These are phyloP conservation scores for Pseudomyrmex cubaensis DNA, from an alignment of 1,140 invertebrate species.

Conservation along the genomic window DNA sequence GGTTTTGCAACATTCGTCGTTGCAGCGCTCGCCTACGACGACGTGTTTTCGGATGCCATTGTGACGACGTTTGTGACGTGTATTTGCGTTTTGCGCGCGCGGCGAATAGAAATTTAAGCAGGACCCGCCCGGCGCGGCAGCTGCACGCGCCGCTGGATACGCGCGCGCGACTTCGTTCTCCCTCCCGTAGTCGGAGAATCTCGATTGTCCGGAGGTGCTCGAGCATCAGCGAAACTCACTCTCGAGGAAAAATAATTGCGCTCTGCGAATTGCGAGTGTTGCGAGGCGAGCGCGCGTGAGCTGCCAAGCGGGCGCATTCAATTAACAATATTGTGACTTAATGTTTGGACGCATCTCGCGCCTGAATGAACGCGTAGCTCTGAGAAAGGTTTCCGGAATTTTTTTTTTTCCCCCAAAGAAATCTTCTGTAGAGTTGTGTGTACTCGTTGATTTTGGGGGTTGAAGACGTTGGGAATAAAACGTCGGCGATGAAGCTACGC, in stretches of 20 bases:
- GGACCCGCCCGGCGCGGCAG: conserved; percentile 67
- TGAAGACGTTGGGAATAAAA: conserved; percentile 19
- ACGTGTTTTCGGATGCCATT: conserved; percentile 72
- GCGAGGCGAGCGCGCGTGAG: conserved; percentile 56
- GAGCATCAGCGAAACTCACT: conserved; percentile 78
- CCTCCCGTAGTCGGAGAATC: conserved; percentile 36
- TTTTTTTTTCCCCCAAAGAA: conserved; percentile 17
- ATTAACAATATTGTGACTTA: conserved; percentile 74
- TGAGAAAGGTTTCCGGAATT: conserved; percentile 24
- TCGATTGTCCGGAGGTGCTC: conserved; percentile 81
- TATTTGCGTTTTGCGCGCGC: conserved; percentile 67
- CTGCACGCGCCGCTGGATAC: conserved; percentile 65
- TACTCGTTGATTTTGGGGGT: background rate
- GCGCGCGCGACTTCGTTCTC: conserved; percentile 10
- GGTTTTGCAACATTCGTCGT: conserved; percentile 79
- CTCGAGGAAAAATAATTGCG: conserved; percentile 83
- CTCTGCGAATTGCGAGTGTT: conserved; percentile 50
- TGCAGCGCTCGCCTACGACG: conserved; percentile 66
- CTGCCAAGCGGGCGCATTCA: conserved; percentile 61
- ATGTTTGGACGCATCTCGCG: conserved; percentile 43
- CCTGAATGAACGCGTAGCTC: conserved; percentile 25
- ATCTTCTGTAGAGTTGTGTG: background rate
- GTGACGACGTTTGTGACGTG: conserved; percentile 49
- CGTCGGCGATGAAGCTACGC: background rate
- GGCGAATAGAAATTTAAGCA: conserved; percentile 65